Evolutionary conservation across 64 coral and sea anemone genomes (phyloP).

Genomic region (Anthopleura sola): DNA sequence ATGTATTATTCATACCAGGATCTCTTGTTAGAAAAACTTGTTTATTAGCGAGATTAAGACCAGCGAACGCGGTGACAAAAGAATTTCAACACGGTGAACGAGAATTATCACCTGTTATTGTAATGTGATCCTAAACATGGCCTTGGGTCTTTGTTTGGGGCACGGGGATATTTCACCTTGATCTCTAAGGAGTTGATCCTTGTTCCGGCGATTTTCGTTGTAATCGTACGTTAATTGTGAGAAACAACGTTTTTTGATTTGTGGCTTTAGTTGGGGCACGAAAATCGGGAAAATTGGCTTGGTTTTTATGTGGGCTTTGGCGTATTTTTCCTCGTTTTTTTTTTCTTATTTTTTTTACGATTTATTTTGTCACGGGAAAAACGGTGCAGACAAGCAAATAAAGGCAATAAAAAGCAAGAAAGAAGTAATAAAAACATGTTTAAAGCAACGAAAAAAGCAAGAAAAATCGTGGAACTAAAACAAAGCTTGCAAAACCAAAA

Average conservation of each 20-base stretch:
- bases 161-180: background rate
- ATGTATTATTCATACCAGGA: background rate
- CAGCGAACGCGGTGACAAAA: background rate
- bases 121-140: background rate
- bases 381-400: too few species aligned
- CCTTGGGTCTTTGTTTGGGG: background rate
- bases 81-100: background rate
- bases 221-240: background rate
- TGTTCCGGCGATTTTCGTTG: background rate
- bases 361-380: too few species aligned
- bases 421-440: too few species aligned
- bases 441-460: too few species aligned
- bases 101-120: background rate
- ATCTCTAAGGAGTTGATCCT: background rate
- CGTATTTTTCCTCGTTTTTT: background rate
- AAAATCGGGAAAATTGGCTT: background rate
- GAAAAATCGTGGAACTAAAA: too few species aligned
- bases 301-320: too few species aligned
- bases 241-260: background rate
- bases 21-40: constrained; percentile 13
- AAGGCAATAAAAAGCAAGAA: too few species aligned
- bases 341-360: too few species aligned
- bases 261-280: background rate
- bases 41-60: constrained; percentile 2
- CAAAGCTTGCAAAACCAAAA: too few species aligned